Evolutionary conservation across 2,113 vertebrate genomes (phyloP).

Genomic region (Gopherus evgoodei): DNA sequence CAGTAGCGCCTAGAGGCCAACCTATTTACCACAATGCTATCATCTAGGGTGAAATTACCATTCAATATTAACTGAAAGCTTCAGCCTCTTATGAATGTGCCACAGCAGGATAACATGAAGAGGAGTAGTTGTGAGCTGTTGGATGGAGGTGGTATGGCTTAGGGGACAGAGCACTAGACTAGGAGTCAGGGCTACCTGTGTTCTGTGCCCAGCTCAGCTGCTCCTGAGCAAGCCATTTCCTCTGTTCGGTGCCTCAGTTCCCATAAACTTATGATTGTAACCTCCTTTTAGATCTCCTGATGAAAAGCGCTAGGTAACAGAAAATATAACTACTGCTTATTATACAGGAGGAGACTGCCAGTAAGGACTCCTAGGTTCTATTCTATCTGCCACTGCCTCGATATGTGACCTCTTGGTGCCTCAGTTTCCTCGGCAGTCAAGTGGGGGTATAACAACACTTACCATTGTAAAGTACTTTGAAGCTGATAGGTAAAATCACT

Average conservation of each 20-base stretch:
- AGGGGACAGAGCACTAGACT: neutral
- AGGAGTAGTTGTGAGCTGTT: neutral
- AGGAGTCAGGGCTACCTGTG: neutral
- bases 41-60: neutral
- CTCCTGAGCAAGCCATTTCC: neutral
- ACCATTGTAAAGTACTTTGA: neutral
- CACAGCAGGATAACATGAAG: neutral
- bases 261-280: neutral
- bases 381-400: neutral
- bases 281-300: neutral
- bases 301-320: neutral
- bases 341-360: neutral
- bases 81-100: neutral
- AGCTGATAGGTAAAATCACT: neutral
- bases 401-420: neutral
- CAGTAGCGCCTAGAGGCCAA: too few species aligned
- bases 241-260: neutral
- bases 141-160: neutral
- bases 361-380: neutral
- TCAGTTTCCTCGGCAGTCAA: neutral
- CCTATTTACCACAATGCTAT: neutral
- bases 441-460: neutral
- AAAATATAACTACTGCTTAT: neutral
- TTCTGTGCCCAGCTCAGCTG: neutral
- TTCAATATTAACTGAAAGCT: neutral